A percentile compares a stretch with the other conserved stretches of the same genome.
These are phyloP conservation scores for Phaethon lepturus DNA, from an alignment of 2,113 vertebrate species.

Conservation along the genomic window DNA sequence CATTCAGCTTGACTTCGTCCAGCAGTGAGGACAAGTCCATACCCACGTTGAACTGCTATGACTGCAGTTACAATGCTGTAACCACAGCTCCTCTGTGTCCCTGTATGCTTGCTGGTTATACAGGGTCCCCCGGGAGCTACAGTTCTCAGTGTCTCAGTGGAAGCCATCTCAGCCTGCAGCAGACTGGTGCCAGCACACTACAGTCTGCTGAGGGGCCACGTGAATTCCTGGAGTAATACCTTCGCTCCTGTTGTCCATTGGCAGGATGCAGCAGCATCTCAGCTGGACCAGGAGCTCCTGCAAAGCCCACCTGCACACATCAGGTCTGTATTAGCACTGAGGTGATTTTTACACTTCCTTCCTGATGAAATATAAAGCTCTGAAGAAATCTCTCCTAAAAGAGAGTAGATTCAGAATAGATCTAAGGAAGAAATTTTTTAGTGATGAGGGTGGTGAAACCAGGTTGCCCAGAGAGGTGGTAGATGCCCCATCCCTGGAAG, in stretches of 20 bases:
- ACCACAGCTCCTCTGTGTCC: neutral
- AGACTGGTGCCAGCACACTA: neutral
- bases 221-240: neutral
- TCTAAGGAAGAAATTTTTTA: neutral
- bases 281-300: neutral
- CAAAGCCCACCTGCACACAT: neutral
- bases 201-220: neutral
- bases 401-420: neutral
- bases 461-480: neutral
- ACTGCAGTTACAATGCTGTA: neutral
- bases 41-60: neutral
- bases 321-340: neutral
- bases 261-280: neutral
- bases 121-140: neutral
- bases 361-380: neutral
- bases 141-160: neutral
- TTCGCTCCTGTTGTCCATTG: neutral
- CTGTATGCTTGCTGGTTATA: neutral
- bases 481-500: neutral
- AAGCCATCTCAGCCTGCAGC: neutral
- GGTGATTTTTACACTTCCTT: neutral
- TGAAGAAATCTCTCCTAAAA: neutral
- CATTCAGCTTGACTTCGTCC: neutral
- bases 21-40: neutral
- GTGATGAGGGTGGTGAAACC: fast-evolving